phyloP scores from a whole-genome alignment of 2,113 vertebrate genomes.

The Stegostoma tigrinum region DNA sequence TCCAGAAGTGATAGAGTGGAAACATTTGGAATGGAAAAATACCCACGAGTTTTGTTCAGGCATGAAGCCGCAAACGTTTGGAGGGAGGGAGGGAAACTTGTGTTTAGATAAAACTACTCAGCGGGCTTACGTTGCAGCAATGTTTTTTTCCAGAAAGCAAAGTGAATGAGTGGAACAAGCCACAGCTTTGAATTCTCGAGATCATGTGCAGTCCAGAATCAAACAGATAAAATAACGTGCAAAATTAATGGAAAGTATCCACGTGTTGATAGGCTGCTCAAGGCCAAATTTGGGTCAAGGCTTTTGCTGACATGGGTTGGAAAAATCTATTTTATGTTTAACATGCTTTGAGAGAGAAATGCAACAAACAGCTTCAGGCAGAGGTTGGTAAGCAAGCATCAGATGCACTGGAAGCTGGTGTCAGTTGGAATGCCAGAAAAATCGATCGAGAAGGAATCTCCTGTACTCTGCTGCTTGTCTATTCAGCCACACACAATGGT shows the following conservation, averaged over 20 bases:
- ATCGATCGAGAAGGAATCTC: too few relatives aligned
- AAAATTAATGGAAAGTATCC: not conserved
- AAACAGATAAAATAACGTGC: not conserved
- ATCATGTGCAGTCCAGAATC: not conserved
- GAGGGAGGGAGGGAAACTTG: not conserved
- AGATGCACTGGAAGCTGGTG: not conserved
- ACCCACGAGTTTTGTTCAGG: not conserved
- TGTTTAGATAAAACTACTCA: not conserved
- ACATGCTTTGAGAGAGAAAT: not conserved
- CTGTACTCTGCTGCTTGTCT: not conserved
- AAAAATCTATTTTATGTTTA: not conserved
- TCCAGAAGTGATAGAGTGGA: not conserved
- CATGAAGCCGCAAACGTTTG: not conserved
- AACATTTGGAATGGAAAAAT: not conserved
- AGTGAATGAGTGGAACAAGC: not conserved
- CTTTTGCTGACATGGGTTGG: not conserved
- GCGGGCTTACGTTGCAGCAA: not conserved
- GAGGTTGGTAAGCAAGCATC: not conserved
- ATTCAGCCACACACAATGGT: not conserved
- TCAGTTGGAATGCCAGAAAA: not conserved
- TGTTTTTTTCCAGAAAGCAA: not conserved
- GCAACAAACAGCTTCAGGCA: conserved; percentile 1
- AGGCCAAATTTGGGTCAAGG: not conserved
- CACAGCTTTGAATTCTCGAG: not conserved
- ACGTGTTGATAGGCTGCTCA: not conserved